These are phyloP conservation scores for Siniperca chuatsi DNA, from an alignment of 2,113 vertebrate species.

Conservation along the genomic window DNA sequence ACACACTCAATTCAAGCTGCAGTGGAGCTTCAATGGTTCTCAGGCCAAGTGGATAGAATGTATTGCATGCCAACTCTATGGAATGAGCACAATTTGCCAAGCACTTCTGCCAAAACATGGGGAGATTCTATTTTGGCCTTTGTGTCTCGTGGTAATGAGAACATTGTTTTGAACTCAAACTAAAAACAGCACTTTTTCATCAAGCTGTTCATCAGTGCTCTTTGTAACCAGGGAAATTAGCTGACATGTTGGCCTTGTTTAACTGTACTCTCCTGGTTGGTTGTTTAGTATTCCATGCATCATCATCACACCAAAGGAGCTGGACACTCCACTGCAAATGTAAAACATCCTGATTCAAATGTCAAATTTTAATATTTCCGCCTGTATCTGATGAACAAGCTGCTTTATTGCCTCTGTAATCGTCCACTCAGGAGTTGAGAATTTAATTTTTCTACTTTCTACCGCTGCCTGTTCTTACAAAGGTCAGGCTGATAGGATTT, in stretches of 20 bases:
- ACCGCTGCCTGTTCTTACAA: conserved; percentile 51
- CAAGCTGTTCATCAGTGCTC: not conserved
- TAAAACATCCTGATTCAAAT: conserved; percentile 74
- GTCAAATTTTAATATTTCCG: conserved; percentile 75
- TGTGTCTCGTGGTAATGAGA: conserved; percentile 13
- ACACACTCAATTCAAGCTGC: conserved; percentile 1
- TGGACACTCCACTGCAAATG: conserved; percentile 47
- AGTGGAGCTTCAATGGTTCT: not conserved
- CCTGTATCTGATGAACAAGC: conserved; percentile 69
- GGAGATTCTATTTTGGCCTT: not conserved
- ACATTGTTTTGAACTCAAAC: conserved; percentile 26
- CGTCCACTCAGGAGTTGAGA: conserved; percentile 54
- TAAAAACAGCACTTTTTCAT: conserved; percentile 11
- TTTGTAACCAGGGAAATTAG: conserved; percentile 18
- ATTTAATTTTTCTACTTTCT: conserved; percentile 54
- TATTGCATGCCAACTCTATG: conserved; percentile 2
- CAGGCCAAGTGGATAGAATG: conserved; percentile 3
- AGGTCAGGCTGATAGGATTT: conserved; percentile 70
- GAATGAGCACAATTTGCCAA: conserved; percentile 16
- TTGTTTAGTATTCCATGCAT: conserved; percentile 55
- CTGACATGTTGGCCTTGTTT: conserved; percentile 33
- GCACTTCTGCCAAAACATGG: conserved; percentile 9
- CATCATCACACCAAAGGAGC: conserved; percentile 17
- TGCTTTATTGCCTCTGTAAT: conserved; percentile 68
- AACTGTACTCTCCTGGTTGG: not conserved